Evolutionary conservation across 2,113 vertebrate genomes (phyloP), one percentile per base, ranked within the genome.

Genomic region (Pycnonotus jocosus): DNA sequence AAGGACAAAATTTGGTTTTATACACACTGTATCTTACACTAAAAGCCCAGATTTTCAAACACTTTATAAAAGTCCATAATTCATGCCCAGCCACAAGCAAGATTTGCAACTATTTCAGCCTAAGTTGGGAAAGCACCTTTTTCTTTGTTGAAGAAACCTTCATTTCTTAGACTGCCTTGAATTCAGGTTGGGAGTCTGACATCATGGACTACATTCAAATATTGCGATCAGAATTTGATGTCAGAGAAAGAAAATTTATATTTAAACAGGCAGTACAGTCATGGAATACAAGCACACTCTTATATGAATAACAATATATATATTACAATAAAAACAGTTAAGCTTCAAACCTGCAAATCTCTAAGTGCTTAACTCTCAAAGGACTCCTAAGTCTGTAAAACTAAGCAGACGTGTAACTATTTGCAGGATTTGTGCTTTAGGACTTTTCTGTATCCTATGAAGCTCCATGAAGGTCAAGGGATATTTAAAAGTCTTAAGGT

Each of bases 1-100:
- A 90, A 88, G 79, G 92, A 88, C 71, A 88, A 72, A 92, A 96
- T 81, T 92, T 90, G 64, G 28, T 88, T 94, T 92, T 81, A 92
- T 87, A 90, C 72, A 94, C 57, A 70, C 25, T 56, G 82, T 73
- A 82, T 92, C 69, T 94, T 82, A 84, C 61, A 56, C 90, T 96
- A 95, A 95, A 96, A 96, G 94, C 92, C 94, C 28, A 77, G 65
- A 91, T 76, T 95, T 94, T 87, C 82, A 96, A 96, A 95, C 93
- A 95, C 31, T 92, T 44, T 60, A 62, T 81, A 15, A 3, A 96
- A 88, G 90, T 64, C 76, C 80, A 92, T 95, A 88, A 95, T 81
- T 96, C 90, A 90, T 88, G 48, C 47, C 56, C 44, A 78, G 79
- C 12, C 44, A 70, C n/a, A 93, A 35, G 47, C 71, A 74, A 23